Evolutionary conservation across 2,888 invertebrate genomes (phyloP).

Genomic region (Trachelus troglodyta): DNA sequence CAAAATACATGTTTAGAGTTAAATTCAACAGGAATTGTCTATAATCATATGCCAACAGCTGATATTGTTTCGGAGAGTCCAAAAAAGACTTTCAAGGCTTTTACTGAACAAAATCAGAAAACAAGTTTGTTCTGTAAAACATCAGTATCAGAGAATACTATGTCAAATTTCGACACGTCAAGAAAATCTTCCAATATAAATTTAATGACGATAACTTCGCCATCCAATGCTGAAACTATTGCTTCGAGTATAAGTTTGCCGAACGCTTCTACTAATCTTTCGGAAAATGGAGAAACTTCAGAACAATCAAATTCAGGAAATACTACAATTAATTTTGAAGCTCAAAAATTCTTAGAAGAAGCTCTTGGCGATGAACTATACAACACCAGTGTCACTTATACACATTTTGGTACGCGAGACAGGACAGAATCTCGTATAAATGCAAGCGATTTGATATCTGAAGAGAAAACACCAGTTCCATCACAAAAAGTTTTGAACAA

Average conservation of each 20-base stretch:
- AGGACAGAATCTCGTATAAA: constrained; percentile 29
- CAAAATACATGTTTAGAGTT: not conserved
- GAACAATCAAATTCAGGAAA: constrained; percentile 10
- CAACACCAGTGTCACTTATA: constrained; percentile 32
- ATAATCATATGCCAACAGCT: not conserved
- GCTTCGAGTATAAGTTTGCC: constrained; percentile 32
- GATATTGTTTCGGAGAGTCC: not conserved
- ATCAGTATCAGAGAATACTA: constrained; percentile 1
- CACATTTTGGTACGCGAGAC: constrained; percentile 17
- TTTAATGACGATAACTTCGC: constrained; percentile 17
- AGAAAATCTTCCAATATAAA: constrained; percentile 26
- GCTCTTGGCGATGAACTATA: constrained; percentile 46
- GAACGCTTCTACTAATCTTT: constrained; percentile 18
- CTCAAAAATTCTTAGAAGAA: constrained; percentile 42
- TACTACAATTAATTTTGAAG: constrained; percentile 28
- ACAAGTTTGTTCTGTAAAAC: not conserved
- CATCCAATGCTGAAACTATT: constrained; percentile 25
- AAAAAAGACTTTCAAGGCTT: not conserved
- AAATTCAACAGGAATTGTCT: not conserved
- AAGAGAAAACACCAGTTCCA: constrained; percentile 27
- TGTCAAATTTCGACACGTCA: constrained; percentile 45
- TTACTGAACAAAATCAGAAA: not conserved
- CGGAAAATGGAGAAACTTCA: not conserved
- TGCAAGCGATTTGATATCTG: constrained; percentile 37
- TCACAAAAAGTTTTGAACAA: not conserved